Evolutionary conservation across 2,113 vertebrate genomes (phyloP).

Genomic region (Enhydra lutris): DNA sequence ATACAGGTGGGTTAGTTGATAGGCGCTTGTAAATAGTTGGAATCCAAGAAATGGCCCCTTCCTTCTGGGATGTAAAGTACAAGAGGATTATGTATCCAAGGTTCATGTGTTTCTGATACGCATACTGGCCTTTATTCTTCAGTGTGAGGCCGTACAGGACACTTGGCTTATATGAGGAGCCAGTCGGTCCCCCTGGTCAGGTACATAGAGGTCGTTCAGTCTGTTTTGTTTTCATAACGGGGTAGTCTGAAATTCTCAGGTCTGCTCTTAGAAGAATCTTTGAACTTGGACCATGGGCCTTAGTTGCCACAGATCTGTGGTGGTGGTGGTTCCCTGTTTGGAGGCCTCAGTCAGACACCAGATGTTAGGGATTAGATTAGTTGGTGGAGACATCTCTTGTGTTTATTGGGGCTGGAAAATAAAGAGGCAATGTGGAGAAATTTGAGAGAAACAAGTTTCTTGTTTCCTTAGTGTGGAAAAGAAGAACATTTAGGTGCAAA

Average conservation of each 20-base stretch:
- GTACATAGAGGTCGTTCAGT: not conserved
- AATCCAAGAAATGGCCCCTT: not conserved
- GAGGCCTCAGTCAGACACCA: not conserved
- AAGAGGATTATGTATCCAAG: not conserved
- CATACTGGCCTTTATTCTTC: not conserved
- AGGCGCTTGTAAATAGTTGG: not conserved
- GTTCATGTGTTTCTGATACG: not conserved
- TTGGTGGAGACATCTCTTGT: not conserved
- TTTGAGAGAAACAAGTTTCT: not conserved
- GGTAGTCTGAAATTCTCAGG: not conserved
- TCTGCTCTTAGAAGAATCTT: not conserved
- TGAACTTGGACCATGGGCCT: not conserved
- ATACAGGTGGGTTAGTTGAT: not conserved
- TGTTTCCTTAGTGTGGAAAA: not conserved
- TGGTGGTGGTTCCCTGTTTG: slow-evolving; percentile 13
- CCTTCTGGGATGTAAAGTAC: not conserved
- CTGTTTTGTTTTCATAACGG: not conserved
- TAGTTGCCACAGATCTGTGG: not conserved
- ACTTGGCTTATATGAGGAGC: not conserved
- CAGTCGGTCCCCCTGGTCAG: not conserved
- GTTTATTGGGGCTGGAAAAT: not conserved
- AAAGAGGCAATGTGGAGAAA: slow-evolving; percentile 20
- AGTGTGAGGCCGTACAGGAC: not conserved
- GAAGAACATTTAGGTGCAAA: not conserved
- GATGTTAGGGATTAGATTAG: not conserved